Conservation (phyloP, 1,140 invertebrate genomes). For the Choristoneura fumiferana region DNA sequence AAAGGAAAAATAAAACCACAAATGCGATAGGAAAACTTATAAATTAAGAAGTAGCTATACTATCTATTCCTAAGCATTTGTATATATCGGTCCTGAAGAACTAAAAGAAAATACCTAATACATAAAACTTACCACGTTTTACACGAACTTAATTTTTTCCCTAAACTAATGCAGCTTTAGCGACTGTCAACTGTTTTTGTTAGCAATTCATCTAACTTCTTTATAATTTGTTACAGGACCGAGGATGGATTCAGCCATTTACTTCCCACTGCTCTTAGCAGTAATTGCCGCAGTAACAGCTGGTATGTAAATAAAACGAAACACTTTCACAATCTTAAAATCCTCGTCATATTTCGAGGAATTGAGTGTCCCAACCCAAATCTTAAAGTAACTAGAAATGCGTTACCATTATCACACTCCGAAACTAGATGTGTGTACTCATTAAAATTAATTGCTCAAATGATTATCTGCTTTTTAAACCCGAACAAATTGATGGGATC, state of each 20-base stretch:
- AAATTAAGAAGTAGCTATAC: too few relatives aligned
- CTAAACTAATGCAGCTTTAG: too few relatives aligned
- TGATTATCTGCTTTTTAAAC: slow-evolving; percentile 52
- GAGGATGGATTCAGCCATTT: neutral
- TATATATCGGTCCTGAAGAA: too few relatives aligned
- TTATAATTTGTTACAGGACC: neutral
- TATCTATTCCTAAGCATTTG: too few relatives aligned
- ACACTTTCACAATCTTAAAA: too few relatives aligned
- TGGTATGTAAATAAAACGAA: slow-evolving; percentile 8
- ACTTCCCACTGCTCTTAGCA: slow-evolving; percentile 16
- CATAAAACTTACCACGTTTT: too few relatives aligned
- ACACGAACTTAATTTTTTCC: too few relatives aligned
- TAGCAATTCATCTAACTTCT: neutral
- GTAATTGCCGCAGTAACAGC: slow-evolving; percentile 3
- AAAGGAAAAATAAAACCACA: too few relatives aligned
- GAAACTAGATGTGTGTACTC: slow-evolving; percentile 37
- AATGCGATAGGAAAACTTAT: too few relatives aligned
- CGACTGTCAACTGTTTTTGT: too few relatives aligned
- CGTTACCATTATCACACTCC: slow-evolving; percentile 7
- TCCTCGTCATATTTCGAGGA: too few relatives aligned
- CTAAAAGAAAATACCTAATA: too few relatives aligned
- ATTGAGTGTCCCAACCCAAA: neutral
- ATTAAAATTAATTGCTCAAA: slow-evolving; percentile 58
- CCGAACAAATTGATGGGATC: slow-evolving; percentile 50
- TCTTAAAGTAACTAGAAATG: slow-evolving; percentile 10